A percentile compares a stretch with the other conserved stretches of the same genome.
Evolutionary conservation across 2,797 vertebrate species (phyloP).

Genomic region (Gallirallus australis): DNA sequence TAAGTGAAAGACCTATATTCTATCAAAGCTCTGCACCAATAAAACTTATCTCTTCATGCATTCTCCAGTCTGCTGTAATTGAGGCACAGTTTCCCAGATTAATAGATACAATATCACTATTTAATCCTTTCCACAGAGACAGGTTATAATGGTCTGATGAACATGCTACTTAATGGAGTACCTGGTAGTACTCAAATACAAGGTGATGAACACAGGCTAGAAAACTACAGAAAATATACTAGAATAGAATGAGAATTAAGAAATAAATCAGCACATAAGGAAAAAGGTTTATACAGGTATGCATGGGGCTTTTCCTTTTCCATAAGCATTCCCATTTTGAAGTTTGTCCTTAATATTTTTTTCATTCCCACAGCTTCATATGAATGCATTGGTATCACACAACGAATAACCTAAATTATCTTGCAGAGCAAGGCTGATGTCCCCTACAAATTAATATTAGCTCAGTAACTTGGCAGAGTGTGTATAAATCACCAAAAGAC

Average conservation of each 20-base stretch:
- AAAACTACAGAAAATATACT: background rate
- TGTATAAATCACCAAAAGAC: constrained; percentile 50
- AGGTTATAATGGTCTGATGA: constrained; percentile 55
- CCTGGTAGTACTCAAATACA: background rate
- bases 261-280: background rate
- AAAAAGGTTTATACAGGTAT: background rate
- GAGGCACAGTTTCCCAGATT: constrained; percentile 46
- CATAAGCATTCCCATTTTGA: background rate
- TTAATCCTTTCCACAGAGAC: constrained; percentile 58
- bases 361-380: background rate
- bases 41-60: constrained; percentile 15
- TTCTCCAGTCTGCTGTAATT: background rate
- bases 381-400: background rate
- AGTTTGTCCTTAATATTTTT: constrained; percentile 8
- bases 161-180: constrained; percentile 47
- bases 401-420: constrained; percentile 46
- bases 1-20: background rate
- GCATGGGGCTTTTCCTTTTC: background rate
- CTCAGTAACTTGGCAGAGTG: constrained; percentile 42
- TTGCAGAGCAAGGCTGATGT: constrained; percentile 8
- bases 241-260: background rate
- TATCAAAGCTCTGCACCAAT: background rate
- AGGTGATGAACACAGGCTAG: background rate
- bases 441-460: constrained; percentile 56
- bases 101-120: constrained; percentile 59